Conservation (phyloP, 1,140 invertebrate genomes). For the Halesus radiatus region DNA sequence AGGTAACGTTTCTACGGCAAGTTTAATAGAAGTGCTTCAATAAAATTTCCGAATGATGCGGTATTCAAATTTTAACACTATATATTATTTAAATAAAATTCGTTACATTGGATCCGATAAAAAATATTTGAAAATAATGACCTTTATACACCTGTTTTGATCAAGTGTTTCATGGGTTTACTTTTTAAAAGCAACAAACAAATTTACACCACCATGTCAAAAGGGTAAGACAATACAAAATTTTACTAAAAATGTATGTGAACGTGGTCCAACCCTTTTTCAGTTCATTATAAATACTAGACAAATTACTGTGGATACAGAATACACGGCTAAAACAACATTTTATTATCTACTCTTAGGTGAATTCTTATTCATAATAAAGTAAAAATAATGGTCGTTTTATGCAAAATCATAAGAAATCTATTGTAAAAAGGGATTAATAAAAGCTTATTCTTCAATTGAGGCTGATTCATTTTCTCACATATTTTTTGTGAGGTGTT, state of each 20-base stretch:
- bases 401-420: not conserved
- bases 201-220: not conserved
- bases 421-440: no score
- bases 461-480: no score
- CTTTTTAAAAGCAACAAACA: not conserved
- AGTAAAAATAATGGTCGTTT: constrained; percentile 27
- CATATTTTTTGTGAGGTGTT: no score
- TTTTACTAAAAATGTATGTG: no score
- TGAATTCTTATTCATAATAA: constrained; percentile 10
- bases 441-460: no score
- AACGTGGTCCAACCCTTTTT: not conserved
- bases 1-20: no score
- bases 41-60: no score
- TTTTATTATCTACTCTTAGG: no score
- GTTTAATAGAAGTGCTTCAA: no score
- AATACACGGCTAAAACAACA: constrained; percentile 16
- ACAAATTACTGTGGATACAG: not conserved
- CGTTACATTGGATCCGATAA: constrained; percentile 9
- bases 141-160: constrained; percentile 32
- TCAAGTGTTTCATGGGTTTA: not conserved
- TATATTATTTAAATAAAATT: constrained; percentile 4
- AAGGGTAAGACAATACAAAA: not conserved
- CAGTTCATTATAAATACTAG: not conserved
- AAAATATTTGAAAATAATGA: constrained; percentile 31
- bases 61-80: no score